Evolutionary conservation across 2,797 vertebrate species (phyloP).

Genomic region (Sciurus carolinensis): DNA sequence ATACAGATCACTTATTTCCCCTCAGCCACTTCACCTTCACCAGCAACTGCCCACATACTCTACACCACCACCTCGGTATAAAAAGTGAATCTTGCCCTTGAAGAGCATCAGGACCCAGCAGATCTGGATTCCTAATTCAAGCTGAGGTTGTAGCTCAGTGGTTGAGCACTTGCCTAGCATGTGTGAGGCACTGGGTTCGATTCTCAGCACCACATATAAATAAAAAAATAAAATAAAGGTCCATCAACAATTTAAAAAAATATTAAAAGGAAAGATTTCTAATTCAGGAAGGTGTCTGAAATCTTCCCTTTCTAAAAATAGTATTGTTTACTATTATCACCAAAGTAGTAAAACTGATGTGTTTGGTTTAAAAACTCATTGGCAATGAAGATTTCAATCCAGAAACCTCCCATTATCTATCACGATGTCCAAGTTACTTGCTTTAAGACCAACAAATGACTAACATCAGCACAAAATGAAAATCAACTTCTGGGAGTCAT

Average conservation of each 20-base stretch:
- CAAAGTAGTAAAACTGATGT: slow-evolving; percentile 1
- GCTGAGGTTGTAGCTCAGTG: too few relatives aligned
- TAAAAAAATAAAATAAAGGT: too few relatives aligned
- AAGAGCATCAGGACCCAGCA: neutral
- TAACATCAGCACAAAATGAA: slow-evolving; percentile 53
- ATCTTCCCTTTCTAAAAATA: slow-evolving; percentile 53
- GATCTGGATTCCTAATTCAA: slow-evolving; percentile 21
- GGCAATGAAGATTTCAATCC: neutral
- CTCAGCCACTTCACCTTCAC: neutral
- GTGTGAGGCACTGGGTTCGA: too few relatives aligned
- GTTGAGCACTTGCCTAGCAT: too few relatives aligned
- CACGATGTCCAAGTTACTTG: neutral
- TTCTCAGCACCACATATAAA: too few relatives aligned
- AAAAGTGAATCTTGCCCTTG: neutral
- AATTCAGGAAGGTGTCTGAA: neutral
- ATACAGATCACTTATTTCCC: slow-evolving; percentile 17
- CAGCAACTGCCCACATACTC: neutral
- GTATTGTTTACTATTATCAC: neutral
- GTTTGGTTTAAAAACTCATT: slow-evolving; percentile 27
- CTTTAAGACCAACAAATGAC: slow-evolving; percentile 27
- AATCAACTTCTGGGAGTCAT: neutral
- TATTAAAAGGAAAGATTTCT: neutral
- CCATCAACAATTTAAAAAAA: too few relatives aligned
- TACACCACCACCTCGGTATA: neutral
- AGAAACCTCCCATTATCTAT: neutral